These are phyloP conservation scores for Lacerta viridis DNA, from an alignment of 2,797 vertebrate genomes.

Conservation along the genomic window DNA sequence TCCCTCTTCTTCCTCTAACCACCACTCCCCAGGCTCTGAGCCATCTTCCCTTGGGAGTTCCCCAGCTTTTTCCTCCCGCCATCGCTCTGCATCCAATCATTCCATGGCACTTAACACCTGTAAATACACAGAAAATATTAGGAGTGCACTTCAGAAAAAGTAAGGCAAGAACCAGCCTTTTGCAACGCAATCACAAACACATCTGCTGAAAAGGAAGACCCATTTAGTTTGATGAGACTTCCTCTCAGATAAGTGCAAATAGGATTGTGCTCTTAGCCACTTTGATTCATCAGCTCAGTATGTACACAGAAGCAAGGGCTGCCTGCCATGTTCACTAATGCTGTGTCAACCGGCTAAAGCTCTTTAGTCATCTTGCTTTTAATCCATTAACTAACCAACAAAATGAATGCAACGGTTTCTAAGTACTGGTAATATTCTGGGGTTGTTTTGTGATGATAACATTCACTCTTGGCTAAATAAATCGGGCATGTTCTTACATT, in stretches of 20 bases:
- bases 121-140: background rate
- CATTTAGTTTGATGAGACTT: too few relatives aligned
- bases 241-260: background rate
- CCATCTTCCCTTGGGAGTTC: too few relatives aligned
- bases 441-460: slow-evolving; percentile 25
- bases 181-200: background rate
- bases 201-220: too few relatives aligned
- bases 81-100: too few relatives aligned
- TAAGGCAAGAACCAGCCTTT: background rate
- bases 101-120: too few relatives aligned
- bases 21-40: background rate
- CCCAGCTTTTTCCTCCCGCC: too few relatives aligned
- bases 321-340: background rate
- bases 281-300: background rate
- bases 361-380: background rate
- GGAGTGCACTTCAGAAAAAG: background rate
- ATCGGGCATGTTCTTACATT: background rate
- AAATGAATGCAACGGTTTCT: slow-evolving; percentile 12
- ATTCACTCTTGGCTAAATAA: background rate
- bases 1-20: too few relatives aligned
- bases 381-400: slow-evolving; percentile 1
- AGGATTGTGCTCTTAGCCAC: background rate
- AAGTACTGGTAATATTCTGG: background rate
- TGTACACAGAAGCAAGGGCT: background rate
- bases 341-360: background rate